Conservation (phyloP, 2,113 vertebrate genomes). For the Siniperca knerii region DNA sequence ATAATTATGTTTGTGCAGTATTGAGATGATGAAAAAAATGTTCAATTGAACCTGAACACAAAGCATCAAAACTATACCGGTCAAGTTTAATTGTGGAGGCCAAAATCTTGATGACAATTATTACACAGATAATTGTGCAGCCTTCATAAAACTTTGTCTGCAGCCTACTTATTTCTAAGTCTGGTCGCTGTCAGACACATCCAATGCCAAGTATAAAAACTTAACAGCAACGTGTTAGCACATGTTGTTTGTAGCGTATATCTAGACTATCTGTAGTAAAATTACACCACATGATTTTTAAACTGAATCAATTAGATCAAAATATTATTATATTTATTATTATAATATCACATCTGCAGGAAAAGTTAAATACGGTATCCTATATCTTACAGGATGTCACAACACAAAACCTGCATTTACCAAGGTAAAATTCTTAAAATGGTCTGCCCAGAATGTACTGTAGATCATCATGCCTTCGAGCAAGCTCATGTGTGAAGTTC, state of each 20-base stretch:
- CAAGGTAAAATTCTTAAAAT: too few relatives aligned
- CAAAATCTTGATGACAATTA: neutral
- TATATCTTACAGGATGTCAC: neutral
- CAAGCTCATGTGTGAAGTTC: neutral
- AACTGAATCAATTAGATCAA: neutral
- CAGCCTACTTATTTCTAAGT: neutral
- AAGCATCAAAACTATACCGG: neutral
- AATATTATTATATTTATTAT: neutral
- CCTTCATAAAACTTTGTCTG: neutral
- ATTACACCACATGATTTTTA: neutral
- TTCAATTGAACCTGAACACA: neutral
- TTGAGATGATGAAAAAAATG: neutral
- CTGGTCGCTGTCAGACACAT: neutral
- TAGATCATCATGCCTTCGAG: neutral
- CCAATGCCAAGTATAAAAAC: neutral
- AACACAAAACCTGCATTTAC: neutral
- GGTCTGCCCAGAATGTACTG: neutral
- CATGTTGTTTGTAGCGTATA: constrained; percentile 3
- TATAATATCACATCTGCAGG: neutral
- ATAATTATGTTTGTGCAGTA: neutral
- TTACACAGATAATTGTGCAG: neutral
- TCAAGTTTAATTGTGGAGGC: neutral
- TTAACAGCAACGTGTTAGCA: neutral
- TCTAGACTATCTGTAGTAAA: neutral
- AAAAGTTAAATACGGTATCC: neutral